Percentiles rank a stretch among this genome's conserved stretches.
Evolutionary conservation across 2,113 vertebrate genomes (phyloP).

Genomic region (Sinosuthora webbiana): DNA sequence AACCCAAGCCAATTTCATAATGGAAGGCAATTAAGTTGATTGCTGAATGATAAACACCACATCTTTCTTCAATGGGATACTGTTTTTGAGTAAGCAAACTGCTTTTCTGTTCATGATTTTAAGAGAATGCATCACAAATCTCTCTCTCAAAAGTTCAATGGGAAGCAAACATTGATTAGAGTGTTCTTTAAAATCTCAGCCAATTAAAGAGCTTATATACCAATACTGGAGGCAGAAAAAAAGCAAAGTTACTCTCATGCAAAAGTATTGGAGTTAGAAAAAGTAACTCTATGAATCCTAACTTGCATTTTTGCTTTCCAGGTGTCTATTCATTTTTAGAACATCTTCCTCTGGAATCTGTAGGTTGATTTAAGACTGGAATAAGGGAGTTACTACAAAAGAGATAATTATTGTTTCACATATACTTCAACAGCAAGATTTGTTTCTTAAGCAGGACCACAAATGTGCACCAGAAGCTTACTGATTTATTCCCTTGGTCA

Average conservation of each 20-base stretch:
- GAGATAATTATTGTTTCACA: not conserved
- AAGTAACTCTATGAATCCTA: not conserved
- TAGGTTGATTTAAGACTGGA: not conserved
- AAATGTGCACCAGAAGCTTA: not conserved
- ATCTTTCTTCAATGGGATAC: constrained; percentile 44
- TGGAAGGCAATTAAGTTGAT: constrained; percentile 61
- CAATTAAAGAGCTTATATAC: not conserved
- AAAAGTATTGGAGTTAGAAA: not conserved
- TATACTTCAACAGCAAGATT: not conserved
- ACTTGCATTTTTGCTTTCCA: not conserved
- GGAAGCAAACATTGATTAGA: constrained; percentile 1
- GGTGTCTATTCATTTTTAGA: not conserved
- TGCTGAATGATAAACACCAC: constrained; percentile 57
- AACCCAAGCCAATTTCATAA: constrained; percentile 61
- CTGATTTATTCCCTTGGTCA: not conserved
- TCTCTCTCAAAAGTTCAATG: constrained; percentile 7
- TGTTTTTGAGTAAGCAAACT: constrained; percentile 45
- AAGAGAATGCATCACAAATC: not conserved
- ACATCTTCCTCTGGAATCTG: not conserved
- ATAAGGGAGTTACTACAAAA: not conserved
- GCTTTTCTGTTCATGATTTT: constrained; percentile 28
- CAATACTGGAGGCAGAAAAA: not conserved
- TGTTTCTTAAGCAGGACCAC: not conserved
- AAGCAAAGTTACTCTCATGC: not conserved
- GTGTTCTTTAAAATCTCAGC: constrained; percentile 10